phyloP scores from a whole-genome alignment of 2,113 vertebrate species.

The Halichoeres trimaculatus region DNA sequence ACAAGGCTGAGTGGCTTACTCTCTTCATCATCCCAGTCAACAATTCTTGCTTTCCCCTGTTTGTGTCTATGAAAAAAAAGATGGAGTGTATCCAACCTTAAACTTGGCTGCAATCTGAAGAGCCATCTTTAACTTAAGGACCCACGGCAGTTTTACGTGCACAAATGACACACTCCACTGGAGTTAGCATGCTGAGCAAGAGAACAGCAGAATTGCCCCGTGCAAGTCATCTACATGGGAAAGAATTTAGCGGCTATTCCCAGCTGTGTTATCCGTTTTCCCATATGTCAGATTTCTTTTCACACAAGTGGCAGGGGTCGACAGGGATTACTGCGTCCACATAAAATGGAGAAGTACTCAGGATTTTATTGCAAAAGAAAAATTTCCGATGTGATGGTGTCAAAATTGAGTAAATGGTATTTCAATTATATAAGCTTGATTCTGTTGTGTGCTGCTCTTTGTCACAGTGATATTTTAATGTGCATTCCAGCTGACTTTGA shows the following conservation, averaged over 20 bases:
- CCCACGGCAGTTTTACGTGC: not conserved
- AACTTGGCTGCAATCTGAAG: too few relatives aligned
- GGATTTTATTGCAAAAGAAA: not conserved
- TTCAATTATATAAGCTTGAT: not conserved
- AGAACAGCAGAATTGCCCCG: constrained; percentile 13
- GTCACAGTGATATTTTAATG: constrained; percentile 26
- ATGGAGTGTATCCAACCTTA: too few relatives aligned
- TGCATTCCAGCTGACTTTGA: constrained; percentile 37
- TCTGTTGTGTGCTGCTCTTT: not conserved
- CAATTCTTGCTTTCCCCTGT: too few relatives aligned
- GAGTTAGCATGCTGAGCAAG: not conserved
- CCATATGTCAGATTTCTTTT: constrained; percentile 40
- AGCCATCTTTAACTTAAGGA: not conserved
- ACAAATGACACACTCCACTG: not conserved
- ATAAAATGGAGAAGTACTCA: constrained; percentile 7
- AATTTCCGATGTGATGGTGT: not conserved
- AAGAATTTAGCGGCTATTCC: constrained; percentile 67
- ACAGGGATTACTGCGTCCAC: constrained; percentile 4
- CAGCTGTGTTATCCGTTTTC: constrained; percentile 51
- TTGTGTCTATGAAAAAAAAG: too few relatives aligned
- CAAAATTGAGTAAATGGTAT: not conserved
- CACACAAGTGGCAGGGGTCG: constrained; percentile 3
- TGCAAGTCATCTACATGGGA: constrained; percentile 53
- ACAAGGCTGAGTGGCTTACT: too few relatives aligned
- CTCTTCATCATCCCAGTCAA: too few relatives aligned